Base-by-base conservation (phyloP, 2,888 invertebrate genomes). In the Aspidiotus rigidus region DNA sequence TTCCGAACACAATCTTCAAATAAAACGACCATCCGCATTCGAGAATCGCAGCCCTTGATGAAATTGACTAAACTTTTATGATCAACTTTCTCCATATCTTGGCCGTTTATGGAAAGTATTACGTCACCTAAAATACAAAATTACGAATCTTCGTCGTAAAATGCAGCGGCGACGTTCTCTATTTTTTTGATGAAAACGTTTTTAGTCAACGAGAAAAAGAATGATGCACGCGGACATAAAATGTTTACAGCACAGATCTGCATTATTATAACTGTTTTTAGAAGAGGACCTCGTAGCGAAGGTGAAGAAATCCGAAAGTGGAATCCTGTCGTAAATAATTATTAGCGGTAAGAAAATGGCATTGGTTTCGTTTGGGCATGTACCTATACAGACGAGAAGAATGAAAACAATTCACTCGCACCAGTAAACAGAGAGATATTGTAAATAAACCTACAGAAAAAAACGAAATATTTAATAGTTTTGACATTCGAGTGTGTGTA, bases 1-100 rank as follows among this genome's bases (percentile, higher is more conserved):
- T 96, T 97, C 71, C 92, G 84, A 1, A 95, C 94, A 76, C 96
- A 94, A 78, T 97, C 94, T 81, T 97, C 96, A 77, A 95, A 96
- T 53, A 96, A 84, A 13, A 97, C 96, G 40, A 96, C 95, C 89
- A 96, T 92, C 67, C 96, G 84, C 90, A 97, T 92, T 73, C 91
- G 84, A 28, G 89, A 83, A 76, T 92, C 92, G 80, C 93, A 92
- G 76, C 86, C 85, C 79, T 90, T 91, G 74, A 97, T 95, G 76
- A 90, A 92, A 75, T 86, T 86, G n/a, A 97, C 95, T 73, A 97
- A 83, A 64, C 90, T 87, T 76, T 90, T 87, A 79, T 97, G 97
- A 76, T 94, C 93, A n/a, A 91, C 89, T 74, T 90, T 87, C 77
- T 95, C 95, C 84, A 97, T 93, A 77, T 93, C 93, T 59, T 85